Base-by-base conservation (phyloP, 2,797 vertebrate genomes). In the Sorex maritimensis region DNA sequence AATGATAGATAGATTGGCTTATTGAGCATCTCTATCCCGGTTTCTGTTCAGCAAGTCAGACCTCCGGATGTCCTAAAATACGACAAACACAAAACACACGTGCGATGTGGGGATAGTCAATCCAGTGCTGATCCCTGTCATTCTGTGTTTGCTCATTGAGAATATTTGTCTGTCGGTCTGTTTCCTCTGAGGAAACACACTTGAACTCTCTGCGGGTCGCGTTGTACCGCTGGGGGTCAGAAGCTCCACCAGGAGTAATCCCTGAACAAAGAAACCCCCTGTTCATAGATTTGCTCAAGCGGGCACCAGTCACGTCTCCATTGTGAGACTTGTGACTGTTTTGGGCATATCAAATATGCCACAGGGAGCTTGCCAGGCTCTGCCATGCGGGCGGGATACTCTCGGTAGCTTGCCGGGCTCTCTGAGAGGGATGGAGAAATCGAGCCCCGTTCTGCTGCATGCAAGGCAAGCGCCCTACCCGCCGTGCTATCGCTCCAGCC, bases 31-130 rank as follows among this genome's bases (percentile, higher is more conserved):
- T 83, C 87, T 52, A 52, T 26, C 24, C 72, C 23, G 15, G 19
- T 78, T 90, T 67, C 58, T 61, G 58, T 19, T 61, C 15, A 61
- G 58, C 58, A 61, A 61, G 58, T 61, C 58, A 23, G 21, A 61
- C 19, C 17, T 5, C 19, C 21, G 58, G 58, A 15, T 92, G 88
- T 93, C 93, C 96, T 91, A 82, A 90, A 95, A 94, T 93, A 81
- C 81, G 52, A 11, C 24, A 3, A 38, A 12, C 28, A 28, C 28
- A 30, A 93, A 15, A 30, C 72, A 24, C 38, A 81, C 61, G 69
- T 69, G 86, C 23, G 52, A 68, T n/a, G 68, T 74, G 46, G 83
- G 82, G 80, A 86, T 89, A 88, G 89, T 88, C 93, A 81, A 94
- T 72, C 91, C 91, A n/a, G 17, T 23, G 26, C 80, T 68, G 81